These are phyloP conservation scores for Netelia inedita DNA, from an alignment of 2,888 invertebrate genomes.

Conservation along the genomic window DNA sequence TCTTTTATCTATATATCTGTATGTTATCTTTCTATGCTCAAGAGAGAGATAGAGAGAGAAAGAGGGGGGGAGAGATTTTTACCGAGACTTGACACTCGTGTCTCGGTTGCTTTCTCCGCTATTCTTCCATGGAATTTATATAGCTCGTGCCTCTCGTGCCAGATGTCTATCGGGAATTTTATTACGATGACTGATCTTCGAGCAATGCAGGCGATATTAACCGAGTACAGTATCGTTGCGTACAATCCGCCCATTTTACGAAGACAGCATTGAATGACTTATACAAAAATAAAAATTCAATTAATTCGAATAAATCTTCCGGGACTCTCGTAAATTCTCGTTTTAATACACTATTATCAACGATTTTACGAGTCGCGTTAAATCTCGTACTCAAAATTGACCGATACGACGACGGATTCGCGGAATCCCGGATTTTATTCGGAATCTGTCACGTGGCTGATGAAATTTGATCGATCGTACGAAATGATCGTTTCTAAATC, in stretches of 20 bases:
- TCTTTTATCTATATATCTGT: neutral
- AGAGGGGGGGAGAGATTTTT: too few relatives aligned
- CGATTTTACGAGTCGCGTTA: slow-evolving; percentile 37
- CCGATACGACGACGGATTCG: neutral
- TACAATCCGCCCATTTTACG: neutral
- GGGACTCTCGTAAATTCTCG: slow-evolving; percentile 45
- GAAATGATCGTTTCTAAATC: too few relatives aligned
- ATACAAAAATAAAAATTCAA: neutral
- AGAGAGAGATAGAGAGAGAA: too few relatives aligned
- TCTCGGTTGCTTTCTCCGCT: neutral
- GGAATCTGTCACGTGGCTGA: neutral
- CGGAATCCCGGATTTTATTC: neutral
- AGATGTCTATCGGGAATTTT: slow-evolving; percentile 40
- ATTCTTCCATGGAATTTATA: slow-evolving; percentile 28
- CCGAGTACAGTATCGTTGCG: slow-evolving; percentile 2
- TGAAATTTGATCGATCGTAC: neutral
- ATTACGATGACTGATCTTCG: slow-evolving; percentile 40
- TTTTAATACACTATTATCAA: slow-evolving; percentile 45
- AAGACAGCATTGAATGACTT: neutral
- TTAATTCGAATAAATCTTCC: slow-evolving; percentile 11
- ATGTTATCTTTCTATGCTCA: too few relatives aligned
- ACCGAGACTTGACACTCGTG: neutral
- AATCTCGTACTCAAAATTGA: neutral
- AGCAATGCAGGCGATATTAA: slow-evolving; percentile 13
- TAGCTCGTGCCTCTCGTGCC: neutral